phyloP scores from a whole-genome alignment of 2,113 vertebrate species.

The Onychorhynchus coronatus region DNA sequence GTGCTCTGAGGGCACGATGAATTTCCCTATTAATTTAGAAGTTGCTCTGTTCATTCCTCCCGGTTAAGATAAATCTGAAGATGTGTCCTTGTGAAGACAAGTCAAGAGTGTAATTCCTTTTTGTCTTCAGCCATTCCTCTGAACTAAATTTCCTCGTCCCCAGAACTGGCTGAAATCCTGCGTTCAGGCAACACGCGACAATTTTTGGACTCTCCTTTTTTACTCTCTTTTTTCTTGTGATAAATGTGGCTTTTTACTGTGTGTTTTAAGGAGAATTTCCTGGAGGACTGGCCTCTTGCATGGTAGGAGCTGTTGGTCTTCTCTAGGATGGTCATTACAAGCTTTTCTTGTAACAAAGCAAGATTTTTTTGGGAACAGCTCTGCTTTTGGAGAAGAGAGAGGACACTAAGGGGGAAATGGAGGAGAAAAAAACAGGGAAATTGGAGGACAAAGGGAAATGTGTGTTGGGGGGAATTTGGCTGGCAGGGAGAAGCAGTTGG shows the following conservation, averaged over 20 bases:
- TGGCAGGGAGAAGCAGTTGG: background rate
- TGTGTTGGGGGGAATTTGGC: accelerated
- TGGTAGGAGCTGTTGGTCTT: background rate
- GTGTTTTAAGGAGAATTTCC: background rate
- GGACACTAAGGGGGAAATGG: background rate
- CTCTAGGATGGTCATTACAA: background rate
- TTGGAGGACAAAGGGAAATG: background rate
- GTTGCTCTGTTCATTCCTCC: background rate
- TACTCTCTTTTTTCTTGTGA: background rate
- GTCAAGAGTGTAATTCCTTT: background rate
- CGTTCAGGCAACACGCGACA: accelerated
- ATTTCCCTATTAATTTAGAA: background rate
- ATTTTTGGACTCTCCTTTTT: background rate
- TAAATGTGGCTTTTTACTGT: background rate
- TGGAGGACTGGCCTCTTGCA: background rate
- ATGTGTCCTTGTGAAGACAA: background rate
- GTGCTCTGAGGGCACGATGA: background rate
- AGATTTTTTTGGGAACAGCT: background rate
- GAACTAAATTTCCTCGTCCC: background rate
- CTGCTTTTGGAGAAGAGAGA: background rate
- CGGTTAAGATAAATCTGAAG: background rate
- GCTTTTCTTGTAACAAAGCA: background rate
- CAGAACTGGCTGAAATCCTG: background rate
- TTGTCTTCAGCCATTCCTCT: background rate
- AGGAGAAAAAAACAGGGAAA: background rate